Base-by-base conservation (phyloP, 2,888 invertebrate species). In the Argyresthia goedartella region DNA sequence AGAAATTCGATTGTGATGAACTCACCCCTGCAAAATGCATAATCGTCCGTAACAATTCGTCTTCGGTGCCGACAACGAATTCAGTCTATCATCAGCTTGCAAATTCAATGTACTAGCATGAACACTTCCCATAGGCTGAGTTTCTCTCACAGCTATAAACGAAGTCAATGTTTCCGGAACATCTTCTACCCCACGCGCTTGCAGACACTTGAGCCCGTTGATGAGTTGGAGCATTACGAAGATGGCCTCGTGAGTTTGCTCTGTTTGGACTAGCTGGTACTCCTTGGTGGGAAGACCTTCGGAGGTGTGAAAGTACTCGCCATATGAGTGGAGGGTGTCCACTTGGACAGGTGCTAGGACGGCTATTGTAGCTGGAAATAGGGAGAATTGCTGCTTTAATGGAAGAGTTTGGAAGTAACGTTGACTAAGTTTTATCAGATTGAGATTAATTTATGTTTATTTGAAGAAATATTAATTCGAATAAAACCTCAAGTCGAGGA, bases 131-230 rank as follows among this genome's bases (percentile, higher is more conserved):
- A 52, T 36, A 9, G 69, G 67, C 57, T 76, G 80, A 1, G 62
- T 58, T 43, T 90, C 94, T 64, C 91, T 91, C 59, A 92, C 88
- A 7, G 94, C 87, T 9, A 94, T 89, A 60, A 95, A 92, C 58
- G 93, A 92, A 36, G 91, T 90, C 54, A 94, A 73, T 56, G 90
- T 89, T 48, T 91, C 86, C 0, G 93, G 89, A 39, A 93, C 88
- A 62, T 95, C 95, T 67, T 95, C 95, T 25, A 94, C 91, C 1
- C 95, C 95, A 59, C 94, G 90, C 0, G 94, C 93, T 73, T 95
- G 95, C 25, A 95, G 82, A 65, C 91, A 92, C 71, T 95, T 95
- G 59, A 95, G 78, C 0, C 93, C 94, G 60, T 93, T 94, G 33
- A 95, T 92, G 55, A 95, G 81, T 65, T 95, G 95, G 52, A 95